Evolutionary conservation across 2,888 invertebrate genomes (phyloP), one percentile per base, ranked within the genome.

Genomic region (Heliconius ismenius): DNA sequence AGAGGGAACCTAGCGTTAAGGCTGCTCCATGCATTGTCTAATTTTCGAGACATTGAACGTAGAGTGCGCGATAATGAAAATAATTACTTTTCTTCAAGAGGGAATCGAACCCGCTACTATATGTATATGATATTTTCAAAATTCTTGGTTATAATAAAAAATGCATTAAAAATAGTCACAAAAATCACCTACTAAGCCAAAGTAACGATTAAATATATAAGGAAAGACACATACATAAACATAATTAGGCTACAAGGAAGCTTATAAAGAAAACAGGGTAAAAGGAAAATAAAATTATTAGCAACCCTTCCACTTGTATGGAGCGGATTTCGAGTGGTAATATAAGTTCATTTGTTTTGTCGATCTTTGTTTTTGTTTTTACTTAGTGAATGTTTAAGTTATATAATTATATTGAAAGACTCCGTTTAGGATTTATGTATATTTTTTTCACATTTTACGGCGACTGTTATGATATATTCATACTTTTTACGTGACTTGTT

Each of bases 301-400:
- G 60, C 72, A 39, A 73, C 72, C 72, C 72, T 73, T 62, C 60
- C 60, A 73, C 72, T 73, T 62, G 32, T n/a, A 21, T 18, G 15
- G 62, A 21, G 72, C 36, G 36, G 62, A 39, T 73, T 60, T 73
- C 72, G 26, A 73, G 72, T 73, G 62, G 62, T 39, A 72, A 62
- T 73, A 73, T 73, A 73, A 73, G 72, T 62, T 72, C 72, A 72
- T 72, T 72, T 72, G 72, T 72, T 72, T 54, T 18, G 36, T 15
- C 60, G 60, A 72, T 60, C 60, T 60, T 26, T 72, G 36, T 72
- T 62, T 60, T 24, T 18, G 21, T 54, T 54, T n/a, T 54, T 28
- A 28, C 26, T 54, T 1, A 21, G 6, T 28, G 15, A 68, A 43
- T 13, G 15, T 67, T 65, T 3, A 39, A 39, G 39, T 39, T 43